Evolutionary conservation across 2,797 vertebrate genomes (phyloP).

Genomic region (Silurus aristotelis): DNA sequence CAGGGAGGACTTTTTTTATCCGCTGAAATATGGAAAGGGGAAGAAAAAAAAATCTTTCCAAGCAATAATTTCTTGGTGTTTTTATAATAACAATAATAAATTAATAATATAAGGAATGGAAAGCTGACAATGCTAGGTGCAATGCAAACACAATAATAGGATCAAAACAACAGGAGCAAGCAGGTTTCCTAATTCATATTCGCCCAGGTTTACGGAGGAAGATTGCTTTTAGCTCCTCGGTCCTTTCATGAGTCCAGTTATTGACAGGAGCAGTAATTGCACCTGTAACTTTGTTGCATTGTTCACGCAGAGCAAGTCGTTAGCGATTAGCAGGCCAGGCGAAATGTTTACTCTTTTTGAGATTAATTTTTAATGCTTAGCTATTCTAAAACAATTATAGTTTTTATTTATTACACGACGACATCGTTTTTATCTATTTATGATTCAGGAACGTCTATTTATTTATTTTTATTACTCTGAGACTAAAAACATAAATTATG

Average conservation of each 20-base stretch:
- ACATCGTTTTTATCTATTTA: not conserved
- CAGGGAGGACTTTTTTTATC: not conserved
- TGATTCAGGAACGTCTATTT: not conserved
- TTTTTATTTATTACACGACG: not conserved
- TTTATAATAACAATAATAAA: not conserved
- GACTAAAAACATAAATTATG: not conserved
- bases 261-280: slow-evolving; percentile 23
- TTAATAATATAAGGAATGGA: not conserved
- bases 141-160: not conserved
- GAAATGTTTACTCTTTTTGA: not conserved
- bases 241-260: slow-evolving; percentile 9
- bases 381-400: not conserved
- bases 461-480: too few species aligned
- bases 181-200: slow-evolving; percentile 8
- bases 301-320: not conserved
- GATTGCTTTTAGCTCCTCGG: slow-evolving; percentile 29
- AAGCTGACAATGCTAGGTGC: not conserved
- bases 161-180: not conserved
- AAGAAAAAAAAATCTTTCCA: not conserved
- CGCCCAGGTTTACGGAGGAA: slow-evolving; percentile 2
- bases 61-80: not conserved
- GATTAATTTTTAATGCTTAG: not conserved
- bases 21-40: not conserved
- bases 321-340: not conserved
- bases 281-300: slow-evolving; percentile 8